These are phyloP conservation scores for Drosophila demipolita DNA, from an alignment of 2,888 invertebrate species.

Conservation along the genomic window DNA sequence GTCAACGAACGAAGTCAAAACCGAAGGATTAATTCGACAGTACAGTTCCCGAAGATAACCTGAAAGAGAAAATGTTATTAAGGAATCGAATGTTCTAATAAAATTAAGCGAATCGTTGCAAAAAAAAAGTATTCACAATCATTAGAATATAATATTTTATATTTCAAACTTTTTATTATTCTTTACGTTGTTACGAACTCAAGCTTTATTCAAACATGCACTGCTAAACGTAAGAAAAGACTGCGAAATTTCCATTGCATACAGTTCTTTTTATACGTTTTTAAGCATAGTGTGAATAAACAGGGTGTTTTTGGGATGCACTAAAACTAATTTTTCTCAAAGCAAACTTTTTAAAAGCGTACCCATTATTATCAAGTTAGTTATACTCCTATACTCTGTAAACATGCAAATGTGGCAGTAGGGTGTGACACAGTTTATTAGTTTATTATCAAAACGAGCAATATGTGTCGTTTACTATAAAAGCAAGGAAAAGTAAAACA, in stretches of 20 bases:
- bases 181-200: not conserved
- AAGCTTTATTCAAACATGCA: conserved; percentile 5
- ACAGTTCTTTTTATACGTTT: conserved; percentile 50
- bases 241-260: conserved; percentile 32
- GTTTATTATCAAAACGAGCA: not conserved
- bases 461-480: not conserved
- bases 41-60: not conserved
- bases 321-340: not conserved
- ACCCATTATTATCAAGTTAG: conserved; percentile 55
- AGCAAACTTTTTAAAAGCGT: conserved; percentile 22
- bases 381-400: conserved; percentile 16
- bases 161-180: not conserved
- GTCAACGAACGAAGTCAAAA: not conserved
- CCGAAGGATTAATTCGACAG: not conserved
- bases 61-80: conserved; percentile 2
- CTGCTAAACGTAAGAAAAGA: conserved; percentile 24
- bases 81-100: not conserved
- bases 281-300: conserved; percentile 19
- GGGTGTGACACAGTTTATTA: not conserved
- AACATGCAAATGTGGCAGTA: not conserved
- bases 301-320: conserved; percentile 51
- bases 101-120: too few relatives aligned
- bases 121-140: not conserved
- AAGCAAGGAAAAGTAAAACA: not conserved
- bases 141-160: not conserved